Base-by-base conservation (phyloP, 1,140 invertebrate genomes). In the Sarcophaga peregrina region DNA sequence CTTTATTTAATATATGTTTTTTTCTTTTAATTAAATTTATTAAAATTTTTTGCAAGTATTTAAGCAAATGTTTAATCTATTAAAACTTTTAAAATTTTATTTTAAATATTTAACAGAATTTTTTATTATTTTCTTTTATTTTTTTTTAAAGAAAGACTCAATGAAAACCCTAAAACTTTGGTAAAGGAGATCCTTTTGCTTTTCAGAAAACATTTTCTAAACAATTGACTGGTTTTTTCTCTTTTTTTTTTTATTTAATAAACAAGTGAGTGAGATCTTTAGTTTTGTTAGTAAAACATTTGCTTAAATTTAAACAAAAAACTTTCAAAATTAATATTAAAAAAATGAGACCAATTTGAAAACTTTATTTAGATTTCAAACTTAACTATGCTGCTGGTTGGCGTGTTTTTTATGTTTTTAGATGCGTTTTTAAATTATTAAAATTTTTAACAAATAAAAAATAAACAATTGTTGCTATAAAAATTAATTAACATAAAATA, bases 21-120 rank as follows among this genome's bases (percentile, higher is more conserved):
- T 37, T 37, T 75, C 82, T 84, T 84, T 85, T 84, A 80, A 72
- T 85, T 87, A 85, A 81, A 82, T 85, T 78, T 50, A 78, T 52
- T 47, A 47, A 78, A 78, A 78, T 78, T 47, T 78, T 78, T 78
- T 78, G 50, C 50, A 52, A 20, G 20, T 78, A 17, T 48, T 78
- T 78, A 47, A 50, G 47, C 17, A 52, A 50, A 9, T 78, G 48
- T 68, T 62, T 68, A 2, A 37, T 68, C 20, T 75, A n/a, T 75
- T 75, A 47, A 76, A 47, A 47, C n/a, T n/a, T n/a, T n/a, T n/a
- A n/a, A 72, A 72, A 20, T 2, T 37, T 37, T 37, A 37, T 37
- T 37, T 37, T 37, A 37, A 37, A 37, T 37, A 37, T 37, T 37
- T 37, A 37, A 37, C 25, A 37, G 25, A 37, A 37, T 2, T 37